Base-by-base conservation (phyloP, 2,888 invertebrate genomes). In the Corythucha ciliata region DNA sequence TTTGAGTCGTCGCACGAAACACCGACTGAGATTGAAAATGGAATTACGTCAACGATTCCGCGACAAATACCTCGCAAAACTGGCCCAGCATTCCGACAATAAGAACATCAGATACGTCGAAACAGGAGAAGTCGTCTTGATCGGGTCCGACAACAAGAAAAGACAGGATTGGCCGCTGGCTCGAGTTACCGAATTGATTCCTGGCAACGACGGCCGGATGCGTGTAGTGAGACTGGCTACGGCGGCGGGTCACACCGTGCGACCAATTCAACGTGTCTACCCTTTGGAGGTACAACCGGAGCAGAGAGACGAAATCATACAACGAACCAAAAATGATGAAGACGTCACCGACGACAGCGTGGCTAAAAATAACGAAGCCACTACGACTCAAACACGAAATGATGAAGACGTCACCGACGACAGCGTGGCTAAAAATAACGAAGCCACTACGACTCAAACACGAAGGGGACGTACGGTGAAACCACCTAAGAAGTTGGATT, bases 151-250 rank as follows among this genome's bases (percentile, higher is more conserved):
- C 16, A 24, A 10, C n/a, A 5, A 6, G 22, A 44, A 44, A 27
- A 29, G 53, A 7, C 10, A 45, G 1, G 32, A 50, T 16, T 53
- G 53, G 53, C 53, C 53, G 8, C 12, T 44, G 26, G 49, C 62
- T n/a, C 24, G 34, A 7, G 32, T 49, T 12, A 37, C 32, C 10
- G 33, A 42, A 7, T 5, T 27, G 3, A 16, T 18, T 18, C 22
- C 12, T 4, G 48, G 48, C 7, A 36, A 37, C 14, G 48, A 48
- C 27, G 48, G 48, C 5, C 4, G 21, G 32, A 10, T 40, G 10
- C 27, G 52, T 12, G 18, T 52, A 2, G 52, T 48, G 3, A 8
- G 14, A 4, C n/a, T 52, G 6, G 3, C 37, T 25, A 47, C 47
- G 12, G 34, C 47, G 12, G 36, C 36, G 26, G 47, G 37, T 6